phyloP scores from a whole-genome alignment of 2,888 invertebrate genomes.

The Amblyteles armatorius region DNA sequence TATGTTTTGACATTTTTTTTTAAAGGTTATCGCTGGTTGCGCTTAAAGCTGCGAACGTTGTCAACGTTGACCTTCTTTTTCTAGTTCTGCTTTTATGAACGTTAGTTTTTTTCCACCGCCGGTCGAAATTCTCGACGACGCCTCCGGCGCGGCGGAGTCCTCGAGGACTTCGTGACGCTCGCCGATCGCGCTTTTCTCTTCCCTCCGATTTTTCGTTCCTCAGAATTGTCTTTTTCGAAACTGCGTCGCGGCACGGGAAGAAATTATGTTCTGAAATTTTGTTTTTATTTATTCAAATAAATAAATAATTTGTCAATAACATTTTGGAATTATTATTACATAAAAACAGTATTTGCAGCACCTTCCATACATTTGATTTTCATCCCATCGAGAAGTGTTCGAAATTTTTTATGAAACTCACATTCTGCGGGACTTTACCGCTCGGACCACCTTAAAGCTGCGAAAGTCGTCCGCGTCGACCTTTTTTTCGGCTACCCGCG shows the following conservation, averaged over 20 bases:
- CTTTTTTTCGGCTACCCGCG: neutral
- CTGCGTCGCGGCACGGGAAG: neutral
- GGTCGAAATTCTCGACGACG: neutral
- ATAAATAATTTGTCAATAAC: too few species aligned
- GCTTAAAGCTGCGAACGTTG: neutral
- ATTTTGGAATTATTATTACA: too few species aligned
- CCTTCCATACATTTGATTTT: too few species aligned
- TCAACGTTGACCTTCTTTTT: neutral
- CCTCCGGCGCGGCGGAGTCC: neutral
- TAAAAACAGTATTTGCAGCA: too few species aligned
- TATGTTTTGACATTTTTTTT: constrained; percentile 26
- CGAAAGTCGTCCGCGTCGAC: neutral
- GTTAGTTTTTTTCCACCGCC: neutral
- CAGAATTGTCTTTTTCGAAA: neutral
- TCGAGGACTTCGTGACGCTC: neutral
- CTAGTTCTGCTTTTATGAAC: neutral
- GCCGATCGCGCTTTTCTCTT: neutral
- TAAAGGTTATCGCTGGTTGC: neutral
- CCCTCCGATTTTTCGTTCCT: constrained; percentile 29
- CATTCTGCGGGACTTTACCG: too few species aligned
- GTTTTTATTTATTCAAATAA: too few species aligned
- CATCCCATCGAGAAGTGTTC: too few species aligned
- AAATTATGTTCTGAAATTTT: neutral
- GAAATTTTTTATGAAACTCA: too few species aligned
- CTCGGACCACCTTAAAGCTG: too few species aligned